Evolutionary conservation across 1,140 invertebrate species (phyloP), one percentile per base, ranked within the genome.

Genomic region (Calycopis cecrops): DNA sequence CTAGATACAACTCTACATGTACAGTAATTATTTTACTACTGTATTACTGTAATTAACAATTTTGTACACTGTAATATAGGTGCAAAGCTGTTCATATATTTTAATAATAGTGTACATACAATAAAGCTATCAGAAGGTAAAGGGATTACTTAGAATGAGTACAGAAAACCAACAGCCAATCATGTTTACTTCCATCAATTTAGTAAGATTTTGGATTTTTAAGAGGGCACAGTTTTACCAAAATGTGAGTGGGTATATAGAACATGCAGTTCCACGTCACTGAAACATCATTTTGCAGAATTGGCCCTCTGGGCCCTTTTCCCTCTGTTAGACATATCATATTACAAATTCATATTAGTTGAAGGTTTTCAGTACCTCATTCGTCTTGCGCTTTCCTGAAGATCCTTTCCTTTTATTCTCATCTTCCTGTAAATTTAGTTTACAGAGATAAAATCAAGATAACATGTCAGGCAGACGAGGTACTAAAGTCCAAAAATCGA

Each of bases 341-440:
- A 52, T 60, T 66, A 62, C 65, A 48, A 56, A 67, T 28, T 3
- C 18, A 61, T 73, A 81, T 80, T 83, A 83, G 77, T 78, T 86
- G 80, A 86, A 86, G 83, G 83, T 85, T 83, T 81, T 86, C 81
- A 84, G 83, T 88, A 88, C 87, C 87, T 88, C 87, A 84, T 87
- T 84, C 70, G 75, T 75, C 85, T 88, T 88, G 85, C 87, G 85
- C 70, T 88, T 88, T 73, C 79, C 79, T 54, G 78, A 70, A 67
- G 79, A 63, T 62, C 73, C 65, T 84, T 88, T 88, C 71, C 77
- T 76, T 86, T 88, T 88, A 85, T 88, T 88, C 51, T 84, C 80
- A 86, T 88, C 82, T 72, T 88, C 87, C 87, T 88, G 87, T 60
- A 88, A 88, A 88, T 83, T 74, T 76, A 84, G 63, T 68, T 51